phyloP scores from a whole-genome alignment of 1,140 invertebrate species.

The Aphis craccivora region DNA sequence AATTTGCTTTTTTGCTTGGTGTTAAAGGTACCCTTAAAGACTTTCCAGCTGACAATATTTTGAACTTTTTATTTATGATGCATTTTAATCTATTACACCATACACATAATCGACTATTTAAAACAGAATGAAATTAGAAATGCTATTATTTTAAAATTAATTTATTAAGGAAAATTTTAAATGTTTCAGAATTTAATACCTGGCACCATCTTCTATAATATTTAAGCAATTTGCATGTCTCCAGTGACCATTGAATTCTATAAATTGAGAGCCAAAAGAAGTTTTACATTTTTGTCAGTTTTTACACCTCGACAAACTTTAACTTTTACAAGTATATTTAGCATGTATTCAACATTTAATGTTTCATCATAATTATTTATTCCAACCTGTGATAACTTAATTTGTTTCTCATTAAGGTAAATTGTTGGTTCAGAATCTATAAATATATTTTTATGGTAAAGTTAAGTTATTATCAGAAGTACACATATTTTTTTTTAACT shows the following conservation, averaged over 20 bases:
- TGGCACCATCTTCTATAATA: not conserved
- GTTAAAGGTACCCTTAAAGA: not conserved
- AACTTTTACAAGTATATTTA: not conserved
- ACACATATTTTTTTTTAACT: too few relatives aligned
- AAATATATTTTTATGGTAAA: too few relatives aligned
- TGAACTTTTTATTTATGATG: not conserved
- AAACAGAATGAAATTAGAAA: not conserved
- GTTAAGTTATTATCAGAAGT: too few relatives aligned
- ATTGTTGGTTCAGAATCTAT: too few relatives aligned
- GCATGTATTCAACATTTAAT: too few relatives aligned
- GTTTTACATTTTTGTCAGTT: not conserved
- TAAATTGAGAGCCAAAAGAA: not conserved
- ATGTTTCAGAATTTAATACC: not conserved
- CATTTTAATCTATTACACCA: not conserved
- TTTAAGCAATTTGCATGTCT: not conserved
- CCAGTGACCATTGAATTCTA: not conserved
- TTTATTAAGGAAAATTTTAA: too few relatives aligned
- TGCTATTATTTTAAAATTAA: not conserved
- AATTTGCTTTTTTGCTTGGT: not conserved
- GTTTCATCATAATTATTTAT: too few relatives aligned
- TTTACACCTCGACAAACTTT: not conserved
- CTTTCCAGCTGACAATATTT: not conserved
- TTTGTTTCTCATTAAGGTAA: too few relatives aligned
- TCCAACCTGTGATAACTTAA: too few relatives aligned
- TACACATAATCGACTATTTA: not conserved